A percentile compares a stretch with the other conserved stretches of the same genome.
Conservation (phyloP, 2,888 invertebrate genomes). For the Tiliacea citrago region DNA sequence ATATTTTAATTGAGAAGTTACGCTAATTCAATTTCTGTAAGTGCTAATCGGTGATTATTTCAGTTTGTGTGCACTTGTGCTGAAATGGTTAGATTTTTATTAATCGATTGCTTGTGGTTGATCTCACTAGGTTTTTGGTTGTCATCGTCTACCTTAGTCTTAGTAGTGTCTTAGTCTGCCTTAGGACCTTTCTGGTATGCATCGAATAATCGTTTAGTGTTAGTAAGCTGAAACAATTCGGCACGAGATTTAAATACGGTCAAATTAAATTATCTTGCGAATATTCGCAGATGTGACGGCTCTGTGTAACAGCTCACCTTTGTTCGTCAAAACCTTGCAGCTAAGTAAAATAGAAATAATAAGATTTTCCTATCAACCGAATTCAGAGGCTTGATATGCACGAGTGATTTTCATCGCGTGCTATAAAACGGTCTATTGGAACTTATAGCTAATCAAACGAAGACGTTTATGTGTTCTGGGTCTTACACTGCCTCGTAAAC, state of each 20-base stretch:
- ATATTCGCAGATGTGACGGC: background rate
- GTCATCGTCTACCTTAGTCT: too few species aligned
- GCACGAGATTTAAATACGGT: background rate
- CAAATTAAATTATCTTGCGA: background rate
- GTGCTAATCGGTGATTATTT: constrained; percentile 10
- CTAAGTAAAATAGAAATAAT: background rate
- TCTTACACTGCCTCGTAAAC: background rate
- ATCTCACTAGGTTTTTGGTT: background rate
- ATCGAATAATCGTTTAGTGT: background rate
- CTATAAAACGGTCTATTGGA: constrained; percentile 1
- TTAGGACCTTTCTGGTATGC: background rate
- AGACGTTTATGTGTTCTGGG: background rate
- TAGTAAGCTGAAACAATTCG: background rate
- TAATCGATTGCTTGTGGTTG: background rate
- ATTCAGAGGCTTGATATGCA: background rate
- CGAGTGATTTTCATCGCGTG: background rate
- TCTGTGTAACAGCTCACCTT: background rate
- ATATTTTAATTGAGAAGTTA: constrained; percentile 11
- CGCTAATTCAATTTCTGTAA: constrained; percentile 10
- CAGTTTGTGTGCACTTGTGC: background rate
- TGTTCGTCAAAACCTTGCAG: background rate
- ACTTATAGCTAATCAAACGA: background rate
- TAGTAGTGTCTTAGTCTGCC: too few species aligned
- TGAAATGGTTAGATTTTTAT: background rate
- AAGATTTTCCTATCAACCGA: constrained; percentile 6